Percentiles rank a stretch among this genome's conserved stretches.
These are phyloP conservation scores for Osmoderma eremita DNA, from an alignment of 2,888 invertebrate genomes.

Conservation along the genomic window DNA sequence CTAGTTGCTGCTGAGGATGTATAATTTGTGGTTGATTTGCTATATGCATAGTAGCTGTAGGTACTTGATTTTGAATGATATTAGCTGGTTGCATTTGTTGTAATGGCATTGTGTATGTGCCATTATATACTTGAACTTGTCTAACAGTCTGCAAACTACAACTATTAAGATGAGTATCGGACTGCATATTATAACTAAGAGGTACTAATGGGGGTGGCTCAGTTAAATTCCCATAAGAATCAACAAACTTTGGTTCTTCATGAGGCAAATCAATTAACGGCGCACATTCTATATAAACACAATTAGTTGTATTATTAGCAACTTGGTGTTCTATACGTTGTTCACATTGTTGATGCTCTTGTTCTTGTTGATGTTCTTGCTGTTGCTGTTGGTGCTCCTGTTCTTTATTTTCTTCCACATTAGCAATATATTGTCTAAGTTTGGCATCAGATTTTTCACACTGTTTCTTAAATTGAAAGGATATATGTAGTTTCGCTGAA, in stretches of 20 bases:
- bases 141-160: constrained; percentile 57
- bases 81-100: constrained; percentile 55
- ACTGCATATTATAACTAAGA: constrained; percentile 57
- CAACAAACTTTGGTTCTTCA: constrained; percentile 54
- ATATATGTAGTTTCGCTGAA: constrained; percentile 63
- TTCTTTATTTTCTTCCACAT: constrained; percentile 44
- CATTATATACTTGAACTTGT: constrained; percentile 58
- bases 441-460: constrained; percentile 64
- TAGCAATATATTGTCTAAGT: constrained; percentile 58
- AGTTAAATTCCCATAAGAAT: constrained; percentile 49
- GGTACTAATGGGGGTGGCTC: constrained; percentile 52
- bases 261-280: constrained; percentile 55
- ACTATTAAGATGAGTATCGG: constrained; percentile 55
- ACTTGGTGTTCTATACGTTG: constrained; percentile 43
- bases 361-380: constrained; percentile 36
- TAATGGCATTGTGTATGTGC: constrained; percentile 57
- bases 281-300: constrained; percentile 60
- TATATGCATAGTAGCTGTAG: constrained; percentile 45
- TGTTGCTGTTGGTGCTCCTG: constrained; percentile 44
- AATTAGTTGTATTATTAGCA: constrained; percentile 51
- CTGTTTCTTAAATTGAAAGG: constrained; percentile 64
- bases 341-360: constrained; percentile 45
- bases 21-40: constrained; percentile 47
- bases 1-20: constrained; percentile 39
- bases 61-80: constrained; percentile 53